Evolutionary conservation across 2,797 vertebrate species (phyloP).

Genomic region (Phylloscopus collybita): DNA sequence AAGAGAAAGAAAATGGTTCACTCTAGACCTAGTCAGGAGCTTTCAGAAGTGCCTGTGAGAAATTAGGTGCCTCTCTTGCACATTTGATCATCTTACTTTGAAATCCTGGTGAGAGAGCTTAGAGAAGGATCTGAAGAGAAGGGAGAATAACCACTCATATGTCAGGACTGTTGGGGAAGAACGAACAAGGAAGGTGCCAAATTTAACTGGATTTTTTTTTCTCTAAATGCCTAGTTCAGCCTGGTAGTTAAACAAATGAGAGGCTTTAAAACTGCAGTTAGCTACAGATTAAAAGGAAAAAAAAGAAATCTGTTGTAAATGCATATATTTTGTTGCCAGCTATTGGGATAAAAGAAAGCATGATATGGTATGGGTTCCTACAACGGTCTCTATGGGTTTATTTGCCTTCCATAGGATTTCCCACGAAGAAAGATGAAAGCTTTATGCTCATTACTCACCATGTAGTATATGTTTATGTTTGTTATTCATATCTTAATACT

Average conservation of each 20-base stretch:
- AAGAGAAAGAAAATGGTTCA: conserved; percentile 23
- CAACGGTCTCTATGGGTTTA: neutral
- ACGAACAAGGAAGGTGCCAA: neutral
- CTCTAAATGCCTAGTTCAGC: neutral
- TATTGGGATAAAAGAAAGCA: neutral
- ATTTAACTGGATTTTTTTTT: neutral
- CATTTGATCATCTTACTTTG: conserved; percentile 56
- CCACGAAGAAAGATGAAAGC: neutral
- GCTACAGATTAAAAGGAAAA: neutral
- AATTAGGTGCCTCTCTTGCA: conserved; percentile 48
- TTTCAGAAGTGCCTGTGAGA: conserved; percentile 59
- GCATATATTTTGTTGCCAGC: neutral
- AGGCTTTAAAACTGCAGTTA: neutral
- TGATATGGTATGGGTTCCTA: neutral
- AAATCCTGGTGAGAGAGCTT: conserved; percentile 47
- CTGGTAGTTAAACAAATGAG: neutral
- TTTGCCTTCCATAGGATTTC: neutral
- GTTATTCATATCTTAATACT: neutral
- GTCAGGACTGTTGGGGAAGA: neutral
- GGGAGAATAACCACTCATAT: neutral
- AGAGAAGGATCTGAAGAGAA: conserved; percentile 9
- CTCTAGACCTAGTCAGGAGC: neutral
- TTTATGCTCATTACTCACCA: neutral
- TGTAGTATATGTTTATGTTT: neutral
- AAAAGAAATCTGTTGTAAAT: neutral